Evolutionary conservation across 2,113 vertebrate genomes (phyloP).

Genomic region (Catagonus wagneri): DNA sequence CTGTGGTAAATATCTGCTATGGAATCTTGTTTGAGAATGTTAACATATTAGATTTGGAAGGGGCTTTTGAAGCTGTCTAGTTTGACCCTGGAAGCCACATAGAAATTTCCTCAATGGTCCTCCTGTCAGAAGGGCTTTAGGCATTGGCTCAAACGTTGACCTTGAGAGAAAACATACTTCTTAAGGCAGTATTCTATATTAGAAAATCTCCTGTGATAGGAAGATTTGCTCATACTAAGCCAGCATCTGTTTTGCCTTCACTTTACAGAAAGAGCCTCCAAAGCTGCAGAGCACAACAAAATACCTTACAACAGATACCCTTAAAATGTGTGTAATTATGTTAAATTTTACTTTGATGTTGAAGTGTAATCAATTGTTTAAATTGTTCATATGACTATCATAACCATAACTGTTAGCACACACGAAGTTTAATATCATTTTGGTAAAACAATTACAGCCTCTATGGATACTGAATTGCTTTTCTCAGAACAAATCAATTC

Average conservation of each 20-base stretch:
- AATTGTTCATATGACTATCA: neutral
- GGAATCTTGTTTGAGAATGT: neutral
- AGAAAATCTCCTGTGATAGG: neutral
- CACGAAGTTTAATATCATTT: constrained; percentile 9
- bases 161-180: neutral
- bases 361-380: constrained; percentile 59
- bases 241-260: neutral
- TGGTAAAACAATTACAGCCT: neutral
- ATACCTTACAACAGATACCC: neutral
- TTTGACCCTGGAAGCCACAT: neutral
- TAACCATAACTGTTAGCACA: neutral
- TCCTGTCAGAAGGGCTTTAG: neutral
- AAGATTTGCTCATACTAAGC: neutral
- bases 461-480: constrained; percentile 8
- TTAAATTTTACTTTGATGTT: constrained; percentile 62
- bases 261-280: neutral
- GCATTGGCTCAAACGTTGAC: neutral
- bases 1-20: constrained; percentile 63
- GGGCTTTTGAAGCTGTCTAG: neutral
- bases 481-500: constrained; percentile 64
- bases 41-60: neutral
- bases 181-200: neutral
- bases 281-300: constrained; percentile 7
- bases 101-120: neutral
- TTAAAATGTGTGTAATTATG: neutral